Evolutionary conservation across 2,797 vertebrate species (phyloP), one percentile per base, ranked within the genome.

Genomic region (Betta splendens): DNA sequence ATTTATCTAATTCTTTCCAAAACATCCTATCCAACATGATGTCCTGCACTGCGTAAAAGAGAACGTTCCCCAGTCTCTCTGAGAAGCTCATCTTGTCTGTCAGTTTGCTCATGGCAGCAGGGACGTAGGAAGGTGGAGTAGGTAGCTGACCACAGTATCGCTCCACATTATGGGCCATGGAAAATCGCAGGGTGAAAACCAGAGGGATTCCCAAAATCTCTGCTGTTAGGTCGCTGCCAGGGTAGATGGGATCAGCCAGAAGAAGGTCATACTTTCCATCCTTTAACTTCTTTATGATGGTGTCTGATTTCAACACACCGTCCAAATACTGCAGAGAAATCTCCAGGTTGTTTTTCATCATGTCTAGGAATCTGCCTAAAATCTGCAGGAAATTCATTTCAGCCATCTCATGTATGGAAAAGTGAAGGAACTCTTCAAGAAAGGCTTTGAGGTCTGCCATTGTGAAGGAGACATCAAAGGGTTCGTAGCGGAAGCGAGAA

Each of bases 131-230:
- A 0, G 87, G 84, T 0, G 93, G 93, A 12, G 93, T 64, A 0
- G 94, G 94, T 0, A 93, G 48, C 79, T 95, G 93, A 23, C 92
- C 93, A 0, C 95, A 97, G 10, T 92, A 72, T 45, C 93, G 92
- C 73, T 96, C 94, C 44, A 90, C 65, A 2, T 91, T 88, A 46
- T 86, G 57, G 18, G 78, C 94, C 0, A 92, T 58, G 13, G 92
- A 88, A 75, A 94, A 94, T n/a, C 91, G 89, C 6, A 96, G 23
- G 0, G 92, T 89, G 33, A 87, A 92, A 4, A 95, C 20, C 22
- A 95, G 91, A 0, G 94, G 93, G 47, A 95, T 64, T 1, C 64
- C 87, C 75, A 96, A 75, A 11, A 80, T 60, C 9, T 94, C 65
- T 69, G 94, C 93, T 21, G 92, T 0, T 0, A 96, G 72, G 2